phyloP scores from a whole-genome alignment of 2,113 vertebrate genomes.

The Microcebus ravelobensis region DNA sequence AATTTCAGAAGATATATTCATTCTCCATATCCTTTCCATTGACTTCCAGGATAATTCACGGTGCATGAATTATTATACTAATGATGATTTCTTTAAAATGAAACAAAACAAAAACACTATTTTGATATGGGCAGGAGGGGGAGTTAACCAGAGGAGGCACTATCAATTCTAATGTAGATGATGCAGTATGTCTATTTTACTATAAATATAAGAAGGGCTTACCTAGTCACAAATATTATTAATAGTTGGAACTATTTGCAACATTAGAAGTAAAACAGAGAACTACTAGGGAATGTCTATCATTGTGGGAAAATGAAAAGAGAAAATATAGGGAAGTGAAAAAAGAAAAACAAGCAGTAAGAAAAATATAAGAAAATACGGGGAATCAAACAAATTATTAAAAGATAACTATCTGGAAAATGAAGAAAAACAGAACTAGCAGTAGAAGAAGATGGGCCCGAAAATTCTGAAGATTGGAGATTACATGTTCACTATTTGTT shows the following conservation, averaged over 20 bases:
- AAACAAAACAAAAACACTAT: not conserved
- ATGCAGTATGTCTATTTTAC: not conserved
- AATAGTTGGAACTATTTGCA: not conserved
- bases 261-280: not conserved
- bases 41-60: conserved; percentile 26
- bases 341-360: not conserved
- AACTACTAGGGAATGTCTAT: not conserved
- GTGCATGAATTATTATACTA: not conserved
- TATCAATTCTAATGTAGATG: not conserved
- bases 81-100: not conserved
- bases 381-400: not conserved
- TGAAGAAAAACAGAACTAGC: not conserved
- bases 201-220: not conserved
- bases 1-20: conserved; percentile 54
- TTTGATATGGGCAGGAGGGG: not conserved
- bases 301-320: not conserved
- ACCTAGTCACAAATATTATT: not conserved
- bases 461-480: not conserved
- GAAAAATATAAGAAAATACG: not conserved
- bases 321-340: not conserved
- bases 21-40: conserved; percentile 26
- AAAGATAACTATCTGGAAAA: not conserved
- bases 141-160: not conserved
- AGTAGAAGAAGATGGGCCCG: not conserved
- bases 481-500: not conserved